Base-by-base conservation (phyloP, 2,888 invertebrate species). In the Aricia artaxerxes region DNA sequence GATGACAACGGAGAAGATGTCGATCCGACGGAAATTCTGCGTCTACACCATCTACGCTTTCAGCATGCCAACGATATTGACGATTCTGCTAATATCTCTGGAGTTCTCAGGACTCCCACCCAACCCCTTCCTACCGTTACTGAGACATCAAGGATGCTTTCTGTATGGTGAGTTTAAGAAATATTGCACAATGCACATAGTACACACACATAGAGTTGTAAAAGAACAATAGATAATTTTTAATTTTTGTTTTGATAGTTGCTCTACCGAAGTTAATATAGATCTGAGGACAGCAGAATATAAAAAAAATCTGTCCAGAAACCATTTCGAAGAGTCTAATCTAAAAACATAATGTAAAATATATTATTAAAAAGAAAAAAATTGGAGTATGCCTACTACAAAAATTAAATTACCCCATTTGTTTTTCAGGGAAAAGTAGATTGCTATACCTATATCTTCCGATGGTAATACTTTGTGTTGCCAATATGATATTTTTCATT, bases 401-500 rank as follows among this genome's bases (percentile, higher is more conserved):
- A 31, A 64, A 31, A 64, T 11, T 31, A 31, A 53, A 53, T 57
- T 16, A 57, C 1, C 11, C 24, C n/a, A 31, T 64, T 31, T 11
- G 9, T 31, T 73, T 78, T 73, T 72, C 88, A 94, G 94, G 91
- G 0, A 84, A 78, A 2, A 90, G 90, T 81, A 91, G 88, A 81
- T 83, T 93, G 24, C 31, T 94, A 0, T 94, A 94, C 84, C 80
- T 94, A 1, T 94, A 94, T 82, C 88, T 88, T 1, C 94, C 94
- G 0, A 92, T 94, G 44, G 80, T 90, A 81, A 81, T 92, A 6
- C 86, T 94, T 1, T 91, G 91, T 79, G 75, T 91, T 11, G 88
- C 90, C 1, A 94, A 94, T 82, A 85, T 90, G 82, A 84, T 88
- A 6, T 92, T 94, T 85, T 94, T 93, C 83, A 82, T 89, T 2